Conservation (phyloP, 2,888 invertebrate species). For the Zaprionus lineosus region DNA sequence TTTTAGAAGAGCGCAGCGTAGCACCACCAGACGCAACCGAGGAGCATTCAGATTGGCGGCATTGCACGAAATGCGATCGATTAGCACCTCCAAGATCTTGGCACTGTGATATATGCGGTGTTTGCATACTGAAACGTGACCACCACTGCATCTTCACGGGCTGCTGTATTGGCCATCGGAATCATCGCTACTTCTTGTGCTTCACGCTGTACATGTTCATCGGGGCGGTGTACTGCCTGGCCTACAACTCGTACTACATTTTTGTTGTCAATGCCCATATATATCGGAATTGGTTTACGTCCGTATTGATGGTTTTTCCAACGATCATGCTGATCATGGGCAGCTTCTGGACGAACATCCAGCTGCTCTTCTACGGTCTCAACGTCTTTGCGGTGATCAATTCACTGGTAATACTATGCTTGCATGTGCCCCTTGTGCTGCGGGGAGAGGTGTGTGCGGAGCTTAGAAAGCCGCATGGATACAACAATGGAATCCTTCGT, state of each 20-base stretch:
- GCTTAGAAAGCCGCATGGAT: slow-evolving; percentile 82
- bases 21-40: slow-evolving; percentile 14
- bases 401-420: slow-evolving; percentile 87
- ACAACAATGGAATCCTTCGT: slow-evolving; percentile 87
- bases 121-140: slow-evolving; percentile 92
- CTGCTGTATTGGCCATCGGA: slow-evolving; percentile 92
- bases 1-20: background rate
- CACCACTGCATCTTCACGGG: slow-evolving; percentile 95
- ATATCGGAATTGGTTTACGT: slow-evolving; percentile 83
- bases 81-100: slow-evolving; percentile 92
- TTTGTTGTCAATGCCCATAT: slow-evolving; percentile 80
- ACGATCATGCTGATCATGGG: slow-evolving; percentile 88
- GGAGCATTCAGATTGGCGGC: slow-evolving; percentile 85
- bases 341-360: slow-evolving; percentile 86
- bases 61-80: slow-evolving; percentile 90
- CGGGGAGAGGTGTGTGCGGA: slow-evolving; percentile 86
- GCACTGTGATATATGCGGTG: slow-evolving; percentile 93
- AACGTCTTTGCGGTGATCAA: slow-evolving; percentile 87
- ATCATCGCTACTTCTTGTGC: slow-evolving; percentile 92
- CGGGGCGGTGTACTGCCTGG: slow-evolving; percentile 88
- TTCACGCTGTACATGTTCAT: slow-evolving; percentile 90
- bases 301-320: slow-evolving; percentile 89
- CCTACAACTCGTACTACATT: slow-evolving; percentile 88
- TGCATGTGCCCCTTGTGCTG: slow-evolving; percentile 88
- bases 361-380: slow-evolving; percentile 88